Evolutionary conservation across 2,113 vertebrate species (phyloP), one percentile per base, ranked within the genome.

Genomic region (Damaliscus lunatus): DNA sequence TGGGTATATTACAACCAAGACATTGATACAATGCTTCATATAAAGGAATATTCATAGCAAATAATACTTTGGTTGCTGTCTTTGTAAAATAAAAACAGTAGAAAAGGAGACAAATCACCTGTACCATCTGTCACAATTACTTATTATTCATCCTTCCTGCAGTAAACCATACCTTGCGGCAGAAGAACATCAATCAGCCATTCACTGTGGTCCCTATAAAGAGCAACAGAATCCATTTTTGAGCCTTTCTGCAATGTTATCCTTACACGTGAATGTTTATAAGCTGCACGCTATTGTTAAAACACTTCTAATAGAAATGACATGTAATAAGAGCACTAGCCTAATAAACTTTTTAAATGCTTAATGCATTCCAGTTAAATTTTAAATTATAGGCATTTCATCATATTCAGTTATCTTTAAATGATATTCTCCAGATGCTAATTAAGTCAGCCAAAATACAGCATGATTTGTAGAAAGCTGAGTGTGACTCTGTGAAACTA

Each of bases 131-230:
- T 92, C 92, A 96, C 23, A 33, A 96, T 95, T 94, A 96, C 31
- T 93, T 96, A 97, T 96, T 91, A 98, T 96, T 97, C 97, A 98
- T 90, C 93, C 96, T 98, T 98, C 85, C 91, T 53, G 90, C 98
- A 98, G 95, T 59, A 98, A 93, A 90, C 95, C 99, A 99, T 99
- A 99, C 99, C 99, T 99, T 99, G 99, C 46, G 99, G 99, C 71
- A 99, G 99, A 94, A 99, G 99, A 91, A 99, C 99, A 98, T 99
- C 99, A 98, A 99, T 99, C 98, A 99, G 98, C 99, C 99, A 99
- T 98, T 99, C 99, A 94, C 99, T 99, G 89, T 99, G 99, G 97
- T 99, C 99, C 98, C 99, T 99, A 97, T 33, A 98, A 98, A 98
- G 85, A 90, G 91, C 97, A 96, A 92, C 36, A 97, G 89, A 97